Percentiles rank a stretch among this genome's conserved stretches.
These are phyloP conservation scores for Lophura nycthemera DNA, from an alignment of 2,113 vertebrate genomes.

Conservation along the genomic window DNA sequence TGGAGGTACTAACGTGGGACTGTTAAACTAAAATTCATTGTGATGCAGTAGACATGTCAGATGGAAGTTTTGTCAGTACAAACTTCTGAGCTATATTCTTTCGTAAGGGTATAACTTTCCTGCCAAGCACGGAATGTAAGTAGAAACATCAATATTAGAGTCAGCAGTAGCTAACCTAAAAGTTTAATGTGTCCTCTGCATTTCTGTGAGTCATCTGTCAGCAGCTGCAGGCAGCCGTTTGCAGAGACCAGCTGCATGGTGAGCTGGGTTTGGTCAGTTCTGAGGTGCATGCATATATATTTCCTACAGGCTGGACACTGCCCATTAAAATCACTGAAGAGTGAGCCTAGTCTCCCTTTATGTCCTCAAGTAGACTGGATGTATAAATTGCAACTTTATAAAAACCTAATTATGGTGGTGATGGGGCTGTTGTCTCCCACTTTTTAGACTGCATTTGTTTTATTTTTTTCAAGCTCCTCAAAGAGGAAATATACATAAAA, in stretches of 20 bases:
- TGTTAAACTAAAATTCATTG: not conserved
- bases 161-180: not conserved
- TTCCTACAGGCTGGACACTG: not conserved
- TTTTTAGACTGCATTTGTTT: not conserved
- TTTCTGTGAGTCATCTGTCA: not conserved
- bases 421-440: not conserved
- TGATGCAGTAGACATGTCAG: not conserved
- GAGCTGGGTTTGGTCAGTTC: not conserved
- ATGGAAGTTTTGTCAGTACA: not conserved
- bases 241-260: not conserved
- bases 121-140: not conserved
- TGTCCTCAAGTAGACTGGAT: not conserved
- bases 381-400: not conserved
- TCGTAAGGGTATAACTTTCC: not conserved
- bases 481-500: not conserved
- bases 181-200: conserved; percentile 1
- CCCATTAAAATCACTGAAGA: not conserved
- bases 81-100: not conserved
- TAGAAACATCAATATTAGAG: not conserved
- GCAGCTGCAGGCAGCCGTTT: not conserved
- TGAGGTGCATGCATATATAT: too few relatives aligned
- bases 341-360: fast-evolving
- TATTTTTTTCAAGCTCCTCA: not conserved
- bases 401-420: not conserved
- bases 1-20: not conserved